Percentiles rank a stretch among this genome's conserved stretches.
phyloP scores from a whole-genome alignment of 2,113 vertebrate genomes.

The Gallinago media region DNA sequence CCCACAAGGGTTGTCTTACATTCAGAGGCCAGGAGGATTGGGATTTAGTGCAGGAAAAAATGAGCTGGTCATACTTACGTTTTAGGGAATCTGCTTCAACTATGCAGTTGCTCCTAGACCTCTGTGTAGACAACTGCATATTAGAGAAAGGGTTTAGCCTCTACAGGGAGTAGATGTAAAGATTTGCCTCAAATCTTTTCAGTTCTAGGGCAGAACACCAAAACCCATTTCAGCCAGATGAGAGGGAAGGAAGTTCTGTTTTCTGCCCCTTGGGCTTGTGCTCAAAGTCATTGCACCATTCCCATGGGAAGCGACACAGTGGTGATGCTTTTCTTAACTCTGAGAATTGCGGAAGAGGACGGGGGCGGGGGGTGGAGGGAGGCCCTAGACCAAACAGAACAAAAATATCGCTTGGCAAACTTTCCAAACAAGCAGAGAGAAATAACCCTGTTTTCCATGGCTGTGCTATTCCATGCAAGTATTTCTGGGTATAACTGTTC shows the following conservation, averaged over 20 bases:
- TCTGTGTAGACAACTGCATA: background rate
- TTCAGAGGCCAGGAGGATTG: background rate
- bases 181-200: background rate
- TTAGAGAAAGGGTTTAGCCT: background rate
- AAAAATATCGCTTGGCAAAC: slow-evolving; percentile 57
- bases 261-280: background rate
- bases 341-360: background rate
- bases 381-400: background rate
- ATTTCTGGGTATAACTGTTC: background rate
- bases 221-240: background rate
- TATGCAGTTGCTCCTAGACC: background rate
- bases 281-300: background rate
- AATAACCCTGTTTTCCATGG: slow-evolving; percentile 46
- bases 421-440: slow-evolving; percentile 28
- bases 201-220: slow-evolving; percentile 2
- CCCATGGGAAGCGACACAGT: background rate
- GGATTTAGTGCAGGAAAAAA: background rate
- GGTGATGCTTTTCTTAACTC: slow-evolving; percentile 20
- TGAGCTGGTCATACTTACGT: background rate
- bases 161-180: background rate
- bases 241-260: background rate
- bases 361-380: background rate
- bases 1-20: background rate
- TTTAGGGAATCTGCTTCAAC: slow-evolving; percentile 17
- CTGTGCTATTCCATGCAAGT: background rate